Conservation (phyloP, 2,888 invertebrate genomes). For the Diadromus collaris region DNA sequence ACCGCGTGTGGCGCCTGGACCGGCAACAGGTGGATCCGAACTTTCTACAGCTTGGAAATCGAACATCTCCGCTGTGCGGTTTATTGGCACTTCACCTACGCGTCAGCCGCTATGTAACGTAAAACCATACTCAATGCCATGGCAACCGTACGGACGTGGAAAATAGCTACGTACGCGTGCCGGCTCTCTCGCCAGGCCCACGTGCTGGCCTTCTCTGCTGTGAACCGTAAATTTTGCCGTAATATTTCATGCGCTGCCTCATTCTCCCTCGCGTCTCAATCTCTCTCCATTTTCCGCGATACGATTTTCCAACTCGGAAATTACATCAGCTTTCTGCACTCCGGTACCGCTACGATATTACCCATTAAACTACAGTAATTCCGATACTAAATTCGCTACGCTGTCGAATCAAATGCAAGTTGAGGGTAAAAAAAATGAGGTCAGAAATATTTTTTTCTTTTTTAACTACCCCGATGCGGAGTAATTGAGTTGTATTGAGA, state of each 20-base stretch:
- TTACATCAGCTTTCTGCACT: slow-evolving; percentile 11
- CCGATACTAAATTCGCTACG: neutral
- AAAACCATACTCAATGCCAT: neutral
- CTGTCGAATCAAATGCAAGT: neutral
- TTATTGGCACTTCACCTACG: slow-evolving; percentile 50
- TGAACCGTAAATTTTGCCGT: slow-evolving; percentile 57
- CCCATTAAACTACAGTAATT: slow-evolving; percentile 16
- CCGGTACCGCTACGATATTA: neutral
- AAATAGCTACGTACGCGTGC: slow-evolving; percentile 36
- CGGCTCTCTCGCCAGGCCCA: slow-evolving; percentile 39
- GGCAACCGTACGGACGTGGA: neutral
- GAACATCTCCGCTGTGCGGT: slow-evolving; percentile 43
- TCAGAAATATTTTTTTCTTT: neutral
- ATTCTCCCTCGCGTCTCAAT: slow-evolving; percentile 5
- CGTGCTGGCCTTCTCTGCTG: slow-evolving; percentile 54
- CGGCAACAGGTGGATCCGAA: slow-evolving; percentile 58
- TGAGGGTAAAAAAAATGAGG: neutral
- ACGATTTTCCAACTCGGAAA: slow-evolving; percentile 48
- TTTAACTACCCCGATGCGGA: neutral
- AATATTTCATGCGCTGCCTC: slow-evolving; percentile 47
- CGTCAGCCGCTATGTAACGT: slow-evolving; percentile 18
- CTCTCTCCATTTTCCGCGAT: slow-evolving; percentile 42
- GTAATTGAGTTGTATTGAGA: too few relatives aligned
- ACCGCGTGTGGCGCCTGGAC: slow-evolving; percentile 21
- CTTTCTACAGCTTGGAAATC: slow-evolving; percentile 59